Base-by-base conservation (phyloP, 2,113 vertebrate species). In the Nicator chloris region DNA sequence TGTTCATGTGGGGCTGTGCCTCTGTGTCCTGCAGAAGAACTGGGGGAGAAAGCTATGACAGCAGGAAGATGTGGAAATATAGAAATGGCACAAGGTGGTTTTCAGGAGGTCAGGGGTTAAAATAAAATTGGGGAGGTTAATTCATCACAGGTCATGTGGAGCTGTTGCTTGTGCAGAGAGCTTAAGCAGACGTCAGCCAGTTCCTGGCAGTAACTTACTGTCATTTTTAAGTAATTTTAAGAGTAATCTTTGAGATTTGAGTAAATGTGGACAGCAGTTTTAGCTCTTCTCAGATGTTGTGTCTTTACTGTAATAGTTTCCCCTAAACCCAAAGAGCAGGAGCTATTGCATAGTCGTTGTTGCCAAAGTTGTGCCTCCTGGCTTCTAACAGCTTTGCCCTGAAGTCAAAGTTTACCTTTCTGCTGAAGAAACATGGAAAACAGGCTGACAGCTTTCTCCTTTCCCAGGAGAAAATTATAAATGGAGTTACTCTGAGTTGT, bases 311-410 rank as follows among this genome's bases (percentile, higher is more conserved):
- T 39, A 7, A 7, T 50, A 8, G 8, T 57, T 93, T 68, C 31
- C 14, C 19, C 7, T 61, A 33, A 83, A 35, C 8, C 11, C 18
- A 3, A 14, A 45, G 9, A 33, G 8, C 19, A 7, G 42, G 8
- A 8, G 44, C 49, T 68, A 0, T 42, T 59, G 5, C 3, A 1
- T 5, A 8, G 35, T 39, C 7, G 2, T 18, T 69, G 0, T 56
- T 70, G 16, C 31, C 57, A 24, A 3, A 7, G 21, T 13, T 28
- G 31, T 70, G 17, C 26, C 5, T 75, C 23, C 9, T 6, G 39
- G 2, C 66, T 81, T 70, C 35, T 40, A 2, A 27, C 11, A 24
- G 16, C 18, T 61, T 49, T 42, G 6, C 17, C 33, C 18, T 53
- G 17, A 45, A n/a, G 9, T 44, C 3, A n/a, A n/a, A n/a, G n/a